Conservation (phyloP, 2,888 invertebrate species). For the Rhagonycha fulva region DNA sequence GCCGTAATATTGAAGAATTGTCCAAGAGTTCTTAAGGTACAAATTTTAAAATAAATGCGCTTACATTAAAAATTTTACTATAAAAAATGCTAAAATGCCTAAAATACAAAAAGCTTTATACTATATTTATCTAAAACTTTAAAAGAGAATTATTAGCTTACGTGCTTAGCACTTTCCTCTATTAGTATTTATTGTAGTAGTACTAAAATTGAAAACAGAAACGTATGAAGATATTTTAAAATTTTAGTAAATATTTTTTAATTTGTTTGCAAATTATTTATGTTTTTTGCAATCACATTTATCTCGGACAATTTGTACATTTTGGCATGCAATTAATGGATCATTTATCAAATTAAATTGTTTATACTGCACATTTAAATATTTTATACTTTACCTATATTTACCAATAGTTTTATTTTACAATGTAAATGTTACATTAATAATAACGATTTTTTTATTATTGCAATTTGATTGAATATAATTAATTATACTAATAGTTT, state of each 20-base stretch:
- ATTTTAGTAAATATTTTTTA: not conserved
- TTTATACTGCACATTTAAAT: not conserved
- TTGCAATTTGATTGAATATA: not conserved
- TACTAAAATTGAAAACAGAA: not conserved
- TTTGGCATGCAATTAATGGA: not conserved
- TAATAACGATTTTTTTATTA: not conserved
- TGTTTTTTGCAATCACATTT: not conserved
- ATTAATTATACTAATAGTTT: not conserved
- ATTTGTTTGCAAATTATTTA: not conserved
- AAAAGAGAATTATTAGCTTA: not conserved
- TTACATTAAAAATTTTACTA: not conserved
- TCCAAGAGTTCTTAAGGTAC: slow-evolving; percentile 35
- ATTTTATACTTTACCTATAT: not conserved
- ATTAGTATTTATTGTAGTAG: not conserved
- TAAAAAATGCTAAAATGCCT: not conserved
- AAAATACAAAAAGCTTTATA: not conserved
- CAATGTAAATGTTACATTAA: not conserved
- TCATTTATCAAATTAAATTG: not conserved
- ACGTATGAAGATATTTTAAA: not conserved
- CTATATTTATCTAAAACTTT: not conserved
- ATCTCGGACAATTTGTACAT: not conserved
- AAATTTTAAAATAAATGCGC: not conserved
- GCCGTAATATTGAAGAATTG: slow-evolving; percentile 49
- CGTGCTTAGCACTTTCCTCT: not conserved
- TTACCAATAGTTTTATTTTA: not conserved